Evolutionary conservation across 2,113 vertebrate species (phyloP).

Genomic region (Nycticorax nycticorax): DNA sequence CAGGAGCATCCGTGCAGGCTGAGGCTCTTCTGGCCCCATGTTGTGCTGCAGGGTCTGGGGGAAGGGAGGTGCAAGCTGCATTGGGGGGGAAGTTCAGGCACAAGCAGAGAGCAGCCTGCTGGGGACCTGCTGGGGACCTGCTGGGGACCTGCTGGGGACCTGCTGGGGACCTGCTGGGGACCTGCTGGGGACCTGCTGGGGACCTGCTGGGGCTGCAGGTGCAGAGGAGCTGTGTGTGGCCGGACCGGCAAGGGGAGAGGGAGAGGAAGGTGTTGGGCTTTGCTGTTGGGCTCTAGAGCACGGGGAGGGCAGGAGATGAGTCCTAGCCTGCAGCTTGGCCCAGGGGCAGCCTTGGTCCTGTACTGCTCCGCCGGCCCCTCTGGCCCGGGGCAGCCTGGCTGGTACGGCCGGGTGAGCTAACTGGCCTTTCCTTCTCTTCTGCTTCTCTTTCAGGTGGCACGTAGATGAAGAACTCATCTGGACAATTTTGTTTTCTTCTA

Average conservation of each 20-base stretch:
- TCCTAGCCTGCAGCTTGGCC: not conserved
- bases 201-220: not conserved
- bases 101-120: not conserved
- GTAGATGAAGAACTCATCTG: not conserved
- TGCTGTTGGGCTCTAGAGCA: not conserved
- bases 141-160: not conserved
- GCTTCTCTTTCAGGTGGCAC: not conserved
- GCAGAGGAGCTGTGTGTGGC: not conserved
- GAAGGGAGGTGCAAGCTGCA: no score
- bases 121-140: no score
- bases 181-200: not conserved
- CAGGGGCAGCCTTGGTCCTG: not conserved
- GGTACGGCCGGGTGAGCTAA: not conserved
- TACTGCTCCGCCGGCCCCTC: not conserved
- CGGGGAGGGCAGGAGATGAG: not conserved
- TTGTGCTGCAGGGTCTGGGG: fast-evolving
- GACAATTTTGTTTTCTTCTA: constrained; percentile 1
- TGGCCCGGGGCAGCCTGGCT: not conserved
- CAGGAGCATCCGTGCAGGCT: not conserved
- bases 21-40: not conserved
- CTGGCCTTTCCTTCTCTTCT: not conserved
- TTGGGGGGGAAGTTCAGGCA: no score
- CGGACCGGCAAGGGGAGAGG: no score
- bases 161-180: no score
- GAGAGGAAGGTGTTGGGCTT: not conserved